These are phyloP conservation scores for Archips xylosteana DNA, from an alignment of 2,888 invertebrate genomes.

Conservation along the genomic window DNA sequence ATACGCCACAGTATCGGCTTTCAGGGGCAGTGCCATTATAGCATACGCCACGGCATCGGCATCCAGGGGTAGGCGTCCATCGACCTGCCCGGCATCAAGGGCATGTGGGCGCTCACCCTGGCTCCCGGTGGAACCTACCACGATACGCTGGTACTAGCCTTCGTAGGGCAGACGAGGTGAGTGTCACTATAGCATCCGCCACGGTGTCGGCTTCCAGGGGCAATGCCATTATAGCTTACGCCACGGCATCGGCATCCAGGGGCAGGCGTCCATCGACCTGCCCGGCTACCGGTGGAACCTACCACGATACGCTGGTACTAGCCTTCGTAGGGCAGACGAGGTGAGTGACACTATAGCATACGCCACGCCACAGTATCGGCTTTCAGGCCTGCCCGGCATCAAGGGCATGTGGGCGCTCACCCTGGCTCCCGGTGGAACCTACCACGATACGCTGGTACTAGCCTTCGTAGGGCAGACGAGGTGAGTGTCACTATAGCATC, in stretches of 20 bases:
- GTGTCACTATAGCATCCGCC: not conserved
- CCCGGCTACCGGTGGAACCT: constrained; percentile 88
- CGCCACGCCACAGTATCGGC: constrained; percentile 76
- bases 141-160: constrained; percentile 96
- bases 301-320: constrained; percentile 96
- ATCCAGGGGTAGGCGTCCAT: constrained; percentile 99
- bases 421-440: constrained; percentile 75
- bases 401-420: constrained; percentile 99
- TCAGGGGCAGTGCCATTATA: no score
- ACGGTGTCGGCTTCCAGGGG: no score
- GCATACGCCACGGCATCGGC: constrained; percentile 96
- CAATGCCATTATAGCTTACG: no score
- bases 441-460: constrained; percentile 96
- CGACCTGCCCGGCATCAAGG: constrained; percentile 98
- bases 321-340: constrained; percentile 98
- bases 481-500: constrained; percentile 58
- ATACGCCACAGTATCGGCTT: no score
- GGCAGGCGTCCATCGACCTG: constrained; percentile 98
- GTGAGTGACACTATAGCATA: constrained; percentile 58
- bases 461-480: constrained; percentile 98
- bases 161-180: constrained; percentile 97
- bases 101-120: constrained; percentile 96
- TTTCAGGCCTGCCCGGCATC: constrained; percentile 97
- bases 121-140: constrained; percentile 86
- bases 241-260: no score